Conservation (phyloP, 2,888 invertebrate species). For the Rotaria socialis region DNA sequence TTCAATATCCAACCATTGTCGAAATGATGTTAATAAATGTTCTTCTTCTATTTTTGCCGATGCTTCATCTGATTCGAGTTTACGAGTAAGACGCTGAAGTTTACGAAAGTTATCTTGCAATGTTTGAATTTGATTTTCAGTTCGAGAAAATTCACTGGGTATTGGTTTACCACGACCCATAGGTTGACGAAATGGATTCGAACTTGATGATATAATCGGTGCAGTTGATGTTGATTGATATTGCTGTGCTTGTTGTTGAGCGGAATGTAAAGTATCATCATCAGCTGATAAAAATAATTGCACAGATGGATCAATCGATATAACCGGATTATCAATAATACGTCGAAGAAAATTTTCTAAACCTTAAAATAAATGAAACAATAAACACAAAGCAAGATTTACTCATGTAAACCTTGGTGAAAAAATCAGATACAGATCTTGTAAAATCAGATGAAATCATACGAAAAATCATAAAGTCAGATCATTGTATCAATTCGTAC, state of each 20-base stretch:
- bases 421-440: no score
- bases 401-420: no score
- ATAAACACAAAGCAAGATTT: background rate
- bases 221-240: background rate
- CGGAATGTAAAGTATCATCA: background rate
- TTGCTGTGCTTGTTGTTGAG: background rate
- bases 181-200: constrained; percentile 14
- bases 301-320: constrained; percentile 1
- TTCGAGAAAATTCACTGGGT: background rate
- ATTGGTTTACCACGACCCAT: background rate
- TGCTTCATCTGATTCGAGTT: background rate
- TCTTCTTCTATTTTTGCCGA: background rate
- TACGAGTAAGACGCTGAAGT: background rate
- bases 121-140: background rate
- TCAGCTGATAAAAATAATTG: constrained; percentile 10
- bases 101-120: constrained; percentile 21
- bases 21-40: background rate
- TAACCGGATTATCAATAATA: constrained; percentile 15
- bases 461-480: no score
- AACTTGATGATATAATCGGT: background rate
- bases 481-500: no score
- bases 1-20: constrained; percentile 20
- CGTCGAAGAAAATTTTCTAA: constrained; percentile 28
- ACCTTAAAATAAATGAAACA: background rate
- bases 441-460: no score